phyloP scores from a whole-genome alignment of 2,113 vertebrate genomes.

The Zapus hudsonius region DNA sequence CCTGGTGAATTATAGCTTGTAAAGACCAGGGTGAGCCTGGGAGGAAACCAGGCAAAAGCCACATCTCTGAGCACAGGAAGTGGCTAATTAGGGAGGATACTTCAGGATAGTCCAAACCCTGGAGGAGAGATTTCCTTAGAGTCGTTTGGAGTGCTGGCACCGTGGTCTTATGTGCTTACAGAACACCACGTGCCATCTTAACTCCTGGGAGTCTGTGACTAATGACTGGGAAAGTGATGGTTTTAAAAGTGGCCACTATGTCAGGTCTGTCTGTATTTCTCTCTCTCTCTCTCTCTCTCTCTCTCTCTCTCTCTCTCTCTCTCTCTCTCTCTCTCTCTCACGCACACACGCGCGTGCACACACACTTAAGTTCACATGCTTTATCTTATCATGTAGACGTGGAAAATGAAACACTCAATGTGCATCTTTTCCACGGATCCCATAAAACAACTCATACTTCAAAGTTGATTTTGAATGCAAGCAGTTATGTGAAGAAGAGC shows the following conservation, averaged over 20 bases:
- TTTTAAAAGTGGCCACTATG: not conserved
- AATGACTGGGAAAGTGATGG: not conserved
- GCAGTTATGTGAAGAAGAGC: not conserved
- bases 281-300: no score
- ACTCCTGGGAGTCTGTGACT: not conserved
- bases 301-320: no score
- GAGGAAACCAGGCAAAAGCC: not conserved
- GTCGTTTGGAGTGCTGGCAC: not conserved
- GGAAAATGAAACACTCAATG: not conserved
- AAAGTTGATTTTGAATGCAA: not conserved
- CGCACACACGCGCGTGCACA: not conserved
- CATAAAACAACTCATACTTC: not conserved
- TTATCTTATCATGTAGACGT: not conserved
- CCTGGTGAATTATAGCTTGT: not conserved
- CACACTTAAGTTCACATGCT: not conserved
- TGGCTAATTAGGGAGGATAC: not conserved
- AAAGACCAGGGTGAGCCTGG: not conserved
- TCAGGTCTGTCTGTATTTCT: not conserved
- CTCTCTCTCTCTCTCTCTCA: no score
- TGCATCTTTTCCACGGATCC: not conserved
- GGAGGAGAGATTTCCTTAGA: not conserved
- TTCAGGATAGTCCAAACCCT: not conserved
- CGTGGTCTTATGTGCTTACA: not conserved
- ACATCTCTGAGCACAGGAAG: slow-evolving; percentile 59
- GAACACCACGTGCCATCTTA: not conserved